Evolutionary conservation across 2,797 vertebrate species (phyloP), one percentile per base, ranked within the genome.

Genomic region (Anas georgica): DNA sequence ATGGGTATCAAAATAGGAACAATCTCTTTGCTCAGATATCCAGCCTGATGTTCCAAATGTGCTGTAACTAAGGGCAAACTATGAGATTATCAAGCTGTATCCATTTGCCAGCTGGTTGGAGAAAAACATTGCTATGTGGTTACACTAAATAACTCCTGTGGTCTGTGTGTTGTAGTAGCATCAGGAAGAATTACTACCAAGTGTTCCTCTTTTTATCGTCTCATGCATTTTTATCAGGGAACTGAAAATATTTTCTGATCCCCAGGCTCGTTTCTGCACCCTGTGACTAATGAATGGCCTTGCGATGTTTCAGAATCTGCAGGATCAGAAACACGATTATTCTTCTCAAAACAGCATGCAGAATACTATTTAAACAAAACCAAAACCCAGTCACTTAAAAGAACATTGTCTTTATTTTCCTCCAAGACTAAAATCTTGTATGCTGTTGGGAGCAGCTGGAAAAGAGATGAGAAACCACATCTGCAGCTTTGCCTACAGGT

Each of bases 221-320:
- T 70, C 80, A 48, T 64, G 12, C 85, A 22, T 91, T 94, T 94
- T 89, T 83, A 54, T 62, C 16, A 35, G 39, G n/a, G 35, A 88
- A 70, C 16, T 68, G 58, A 80, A 92, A 70, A 41, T 41, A 33
- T 68, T 85, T 88, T 64, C 31, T 77, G 7, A 31, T 83, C 17
- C 14, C 7, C 35, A 37, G 17, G 54, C 56, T 22, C 79, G 21
- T 73, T 88, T 68, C 12, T 83, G 62, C 33, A 35, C 1, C 3
- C 45, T 78, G 58, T 63, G 59, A 90, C 54, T 55, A 69, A 29
- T n/a, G 50, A 91, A 55, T 60, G 59, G 37, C 15, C 31, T 81
- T 88, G 76, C 41, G 88, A 45, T 5, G 7, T 67, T 86, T 52
- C 59, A 86, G n/a, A 60, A 78, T 66, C 39, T 80, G 20, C 48